Evolutionary conservation across 2,113 vertebrate genomes (phyloP), one percentile per base, ranked within the genome.

Genomic region (Tamias sibiricus): DNA sequence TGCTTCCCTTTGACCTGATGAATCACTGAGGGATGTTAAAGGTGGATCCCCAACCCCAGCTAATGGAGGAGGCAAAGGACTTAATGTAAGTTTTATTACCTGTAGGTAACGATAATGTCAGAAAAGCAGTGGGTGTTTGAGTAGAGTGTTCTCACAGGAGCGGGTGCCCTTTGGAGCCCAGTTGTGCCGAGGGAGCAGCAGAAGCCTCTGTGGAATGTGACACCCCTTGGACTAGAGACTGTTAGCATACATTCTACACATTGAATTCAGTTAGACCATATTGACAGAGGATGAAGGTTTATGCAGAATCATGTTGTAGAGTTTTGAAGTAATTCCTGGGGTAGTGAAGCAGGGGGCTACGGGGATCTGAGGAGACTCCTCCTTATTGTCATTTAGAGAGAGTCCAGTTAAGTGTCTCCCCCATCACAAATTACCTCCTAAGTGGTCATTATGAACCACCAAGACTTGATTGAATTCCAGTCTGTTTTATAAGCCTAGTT

Each of bases 21-120:
- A 90, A 24, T 44, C 71, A 9, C 52, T 76, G 91, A 57, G 97
- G 0, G 24, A 0, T 22, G 54, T 16, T 95, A 35, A 44, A 92
- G 16, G 86, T 84, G 72, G 90, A 64, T 72, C 37, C 44, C 44
- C 80, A 66, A 66, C 93, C 85, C 64, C 26, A 54, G 0, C 49
- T 91, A 95, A 95, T 47, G 68, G 44, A 64, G 90, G 95, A 95
- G 93, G 52, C 6, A 59, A 76, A 52, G 37, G 37, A 28, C 95
- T 32, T 81, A 81, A 92, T 81, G 89, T 62, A 57, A n/a, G 82
- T 98, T 96, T 96, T 87, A 87, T 95, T 94, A 68, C 75, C 37
- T 94, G 76, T 49, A 69, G 69, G 62, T 85, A 94, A 74, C 0
- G 0, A 72, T 84, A 37, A 1, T 74, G 79, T 87, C 66, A 9